A percentile compares a stretch with the other conserved stretches of the same genome.
Conservation (phyloP, 2,797 vertebrate genomes). For the Paedocypris micromegethes region DNA sequence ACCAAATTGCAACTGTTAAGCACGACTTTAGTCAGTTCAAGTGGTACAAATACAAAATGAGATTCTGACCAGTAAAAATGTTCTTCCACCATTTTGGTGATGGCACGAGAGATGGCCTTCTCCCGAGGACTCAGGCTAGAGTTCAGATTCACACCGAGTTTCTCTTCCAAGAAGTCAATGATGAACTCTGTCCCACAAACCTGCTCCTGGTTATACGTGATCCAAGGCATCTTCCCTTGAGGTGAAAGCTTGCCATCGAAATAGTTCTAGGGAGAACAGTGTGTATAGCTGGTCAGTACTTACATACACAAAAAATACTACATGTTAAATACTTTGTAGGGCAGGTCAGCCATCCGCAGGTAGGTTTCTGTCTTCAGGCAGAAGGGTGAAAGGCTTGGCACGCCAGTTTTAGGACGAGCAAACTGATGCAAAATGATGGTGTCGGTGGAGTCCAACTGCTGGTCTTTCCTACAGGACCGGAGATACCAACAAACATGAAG, state of each 20-base stretch:
- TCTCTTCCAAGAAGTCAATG: conserved; percentile 95
- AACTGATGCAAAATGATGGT: conserved; percentile 98
- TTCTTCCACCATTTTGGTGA: conserved; percentile 97
- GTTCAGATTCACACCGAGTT: conserved; percentile 89
- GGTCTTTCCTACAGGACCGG: conserved; percentile 78
- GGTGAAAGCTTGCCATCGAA: conserved; percentile 97
- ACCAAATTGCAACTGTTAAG: too few species aligned
- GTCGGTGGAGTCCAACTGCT: conserved; percentile 95
- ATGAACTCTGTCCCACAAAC: conserved; percentile 94
- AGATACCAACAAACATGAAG: conserved; percentile 3
- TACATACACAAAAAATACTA: neutral
- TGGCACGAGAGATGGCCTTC: conserved; percentile 84
- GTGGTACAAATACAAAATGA: neutral
- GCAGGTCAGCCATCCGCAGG: conserved; percentile 94
- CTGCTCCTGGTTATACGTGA: conserved; percentile 92
- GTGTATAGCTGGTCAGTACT: neutral
- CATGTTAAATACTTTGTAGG: conserved; percentile 80
- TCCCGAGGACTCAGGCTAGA: conserved; percentile 84
- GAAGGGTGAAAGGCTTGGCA: conserved; percentile 91
- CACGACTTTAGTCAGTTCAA: neutral
- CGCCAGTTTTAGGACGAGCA: conserved; percentile 85
- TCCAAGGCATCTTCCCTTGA: conserved; percentile 99
- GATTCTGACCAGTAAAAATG: conserved; percentile 93
- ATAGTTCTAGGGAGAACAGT: conserved; percentile 78
- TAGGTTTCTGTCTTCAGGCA: conserved; percentile 99